A percentile compares a stretch with the other conserved stretches of the same genome.
These are phyloP conservation scores for Pterocles burchelli DNA, from an alignment of 2,113 vertebrate species.

Conservation along the genomic window DNA sequence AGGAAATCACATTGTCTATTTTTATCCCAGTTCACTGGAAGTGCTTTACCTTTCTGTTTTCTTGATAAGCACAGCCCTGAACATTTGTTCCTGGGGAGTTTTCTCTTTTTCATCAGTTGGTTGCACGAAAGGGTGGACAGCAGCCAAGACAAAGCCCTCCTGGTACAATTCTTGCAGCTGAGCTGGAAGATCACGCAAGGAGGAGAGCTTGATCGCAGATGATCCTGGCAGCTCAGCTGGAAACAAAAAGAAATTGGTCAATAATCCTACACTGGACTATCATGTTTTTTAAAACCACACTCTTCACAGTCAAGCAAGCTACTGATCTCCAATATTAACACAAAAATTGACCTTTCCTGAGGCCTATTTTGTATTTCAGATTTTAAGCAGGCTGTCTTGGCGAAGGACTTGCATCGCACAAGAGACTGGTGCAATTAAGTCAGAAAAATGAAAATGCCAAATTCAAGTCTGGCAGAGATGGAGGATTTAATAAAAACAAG, in stretches of 20 bases:
- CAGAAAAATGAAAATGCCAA: slow-evolving; percentile 18
- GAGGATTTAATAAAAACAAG: background rate
- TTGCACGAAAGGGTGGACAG: slow-evolving; percentile 93
- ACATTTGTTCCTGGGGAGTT: slow-evolving; percentile 88
- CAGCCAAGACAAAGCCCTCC: slow-evolving; percentile 89
- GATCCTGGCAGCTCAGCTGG: slow-evolving; percentile 81
- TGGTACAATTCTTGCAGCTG: slow-evolving; percentile 95
- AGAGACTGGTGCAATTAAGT: background rate
- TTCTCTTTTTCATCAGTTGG: slow-evolving; percentile 83
- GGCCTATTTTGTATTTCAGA: background rate
- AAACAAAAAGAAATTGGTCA: slow-evolving; percentile 51
- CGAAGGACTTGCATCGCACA: background rate
- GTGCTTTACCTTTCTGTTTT: slow-evolving; percentile 87
- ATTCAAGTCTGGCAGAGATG: background rate
- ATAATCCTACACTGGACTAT: background rate
- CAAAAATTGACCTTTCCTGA: background rate
- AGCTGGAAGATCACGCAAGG: slow-evolving; percentile 87
- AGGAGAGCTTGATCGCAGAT: slow-evolving; percentile 88
- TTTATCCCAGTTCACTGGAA: slow-evolving; percentile 52
- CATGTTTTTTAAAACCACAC: slow-evolving; percentile 1
- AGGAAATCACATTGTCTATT: slow-evolving; percentile 64
- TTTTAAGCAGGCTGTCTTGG: background rate
- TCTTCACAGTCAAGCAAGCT: slow-evolving; percentile 23
- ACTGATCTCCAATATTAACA: background rate
- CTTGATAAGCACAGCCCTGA: slow-evolving; percentile 91